Base-by-base conservation (phyloP, 2,888 invertebrate species). In the Heteropelma amictum region DNA sequence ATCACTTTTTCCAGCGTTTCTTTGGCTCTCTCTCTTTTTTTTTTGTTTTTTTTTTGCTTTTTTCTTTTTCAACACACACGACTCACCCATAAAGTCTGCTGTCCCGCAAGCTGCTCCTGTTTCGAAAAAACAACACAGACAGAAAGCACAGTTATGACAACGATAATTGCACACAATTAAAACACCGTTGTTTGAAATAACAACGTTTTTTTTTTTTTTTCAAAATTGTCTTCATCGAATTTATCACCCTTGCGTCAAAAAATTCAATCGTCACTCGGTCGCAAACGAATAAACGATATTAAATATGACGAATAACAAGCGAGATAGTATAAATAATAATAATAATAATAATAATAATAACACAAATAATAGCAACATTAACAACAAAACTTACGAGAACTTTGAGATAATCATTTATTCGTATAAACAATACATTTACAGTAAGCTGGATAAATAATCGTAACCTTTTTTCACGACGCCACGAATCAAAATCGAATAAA, bases 101-200 rank as follows among this genome's bases (percentile, higher is more conserved):
- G 92, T 96, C 96, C 90, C 95, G 95, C 91, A 96, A 94, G 92
- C 95, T 95, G 93, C 94, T 94, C 94, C 95, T 96, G 92, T 86
- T 89, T 89, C 81, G 73, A 83, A 49, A n/a, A n/a, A 67, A 61
- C 61, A 83, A 80, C 86, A 87, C 82, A 84, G 74, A 78, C 78
- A 87, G 82, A 86, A 87, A 85, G 80, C 81, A 82, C 80, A 82
- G 81, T 85, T 86, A 85, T 82, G 82, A 82, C 70, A 71, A 76
- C 69, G 74, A 73, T 67, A 58, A 61, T 63, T 23, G 45, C 64
- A 64, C 56, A 53, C 1, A 14, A 10, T 28, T 7, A 23, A 40
- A 64, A 61, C 69, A 19, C 38, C 68, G 38, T 58, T 42, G 54
- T 58, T 30, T 30, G 28, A 14, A 2, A 19, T 49, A n/a, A 8